phyloP scores from a whole-genome alignment of 2,113 vertebrate genomes.

The Acrocephalus arundinaceus region DNA sequence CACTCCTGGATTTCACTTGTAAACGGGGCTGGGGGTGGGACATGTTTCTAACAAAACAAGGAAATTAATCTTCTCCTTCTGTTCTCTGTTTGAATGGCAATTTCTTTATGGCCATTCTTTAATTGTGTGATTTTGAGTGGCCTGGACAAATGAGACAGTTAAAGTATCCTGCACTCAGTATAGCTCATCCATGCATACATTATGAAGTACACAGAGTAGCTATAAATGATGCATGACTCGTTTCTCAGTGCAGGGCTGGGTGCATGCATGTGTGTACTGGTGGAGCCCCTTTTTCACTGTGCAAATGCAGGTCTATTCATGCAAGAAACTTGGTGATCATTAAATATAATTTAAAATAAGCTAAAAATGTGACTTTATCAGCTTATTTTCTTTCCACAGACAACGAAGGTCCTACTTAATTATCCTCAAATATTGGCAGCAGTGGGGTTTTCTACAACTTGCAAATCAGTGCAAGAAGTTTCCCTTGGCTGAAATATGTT shows the following conservation, averaged over 20 bases:
- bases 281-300: background rate
- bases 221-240: background rate
- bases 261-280: background rate
- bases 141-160: background rate
- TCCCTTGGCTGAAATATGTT: background rate
- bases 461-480: background rate
- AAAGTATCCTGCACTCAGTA: background rate
- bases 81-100: background rate
- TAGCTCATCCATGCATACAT: background rate
- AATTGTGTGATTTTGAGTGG: background rate
- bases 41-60: background rate
- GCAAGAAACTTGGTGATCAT: background rate
- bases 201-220: background rate
- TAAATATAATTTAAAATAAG: background rate
- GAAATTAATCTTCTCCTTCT: background rate
- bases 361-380: background rate
- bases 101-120: background rate
- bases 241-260: background rate
- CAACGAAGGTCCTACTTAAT: background rate
- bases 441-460: conserved; percentile 16
- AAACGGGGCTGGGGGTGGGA: background rate
- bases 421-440: conserved; percentile 8
- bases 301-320: background rate
- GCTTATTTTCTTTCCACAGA: background rate
- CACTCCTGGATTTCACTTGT: background rate